Percentiles rank a stretch among this genome's conserved stretches.
Conservation (phyloP, 2,113 vertebrate species). For the Chlamydotis undulata region DNA sequence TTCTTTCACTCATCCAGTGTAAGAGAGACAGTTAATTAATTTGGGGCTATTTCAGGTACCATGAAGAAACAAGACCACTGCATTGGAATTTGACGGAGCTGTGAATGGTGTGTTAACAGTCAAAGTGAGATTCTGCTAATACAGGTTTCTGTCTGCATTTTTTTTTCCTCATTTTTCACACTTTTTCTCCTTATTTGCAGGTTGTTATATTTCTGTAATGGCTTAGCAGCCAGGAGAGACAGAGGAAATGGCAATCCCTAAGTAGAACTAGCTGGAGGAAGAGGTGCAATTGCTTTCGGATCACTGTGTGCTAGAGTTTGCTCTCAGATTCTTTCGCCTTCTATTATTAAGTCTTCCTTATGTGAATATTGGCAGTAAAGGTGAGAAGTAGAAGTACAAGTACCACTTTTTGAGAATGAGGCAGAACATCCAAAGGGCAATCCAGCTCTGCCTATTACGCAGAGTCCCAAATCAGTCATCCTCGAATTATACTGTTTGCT, state of each 20-base stretch:
- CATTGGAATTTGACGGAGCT: neutral
- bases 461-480: neutral
- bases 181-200: neutral
- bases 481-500: neutral
- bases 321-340: neutral
- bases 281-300: neutral
- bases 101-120: neutral
- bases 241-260: neutral
- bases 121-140: neutral
- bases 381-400: neutral
- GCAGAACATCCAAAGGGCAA: neutral
- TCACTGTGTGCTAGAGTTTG: neutral
- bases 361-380: neutral
- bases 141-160: neutral
- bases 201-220: neutral
- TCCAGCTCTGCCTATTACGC: neutral
- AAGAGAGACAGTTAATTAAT: neutral
- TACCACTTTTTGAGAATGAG: neutral
- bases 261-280: constrained; percentile 26
- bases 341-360: neutral
- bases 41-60: neutral
- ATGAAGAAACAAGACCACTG: neutral
- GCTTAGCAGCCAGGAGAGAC: neutral
- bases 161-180: neutral
- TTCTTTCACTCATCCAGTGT: neutral